phyloP scores from a whole-genome alignment of 2,797 vertebrate genomes.

The Taeniopygia guttata region DNA sequence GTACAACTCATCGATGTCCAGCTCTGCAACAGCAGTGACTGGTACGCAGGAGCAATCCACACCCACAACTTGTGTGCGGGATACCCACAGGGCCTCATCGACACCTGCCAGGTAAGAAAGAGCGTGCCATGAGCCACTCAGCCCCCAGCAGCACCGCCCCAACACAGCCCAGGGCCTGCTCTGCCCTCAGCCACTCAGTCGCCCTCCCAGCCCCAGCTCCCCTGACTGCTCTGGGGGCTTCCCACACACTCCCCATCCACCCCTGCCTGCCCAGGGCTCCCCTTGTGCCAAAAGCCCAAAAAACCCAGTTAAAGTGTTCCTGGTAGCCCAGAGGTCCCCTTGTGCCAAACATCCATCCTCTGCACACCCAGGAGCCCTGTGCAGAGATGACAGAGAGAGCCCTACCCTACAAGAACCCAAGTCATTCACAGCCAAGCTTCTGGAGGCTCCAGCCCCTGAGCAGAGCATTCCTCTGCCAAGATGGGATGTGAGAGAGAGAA shows the following conservation, averaged over 20 bases:
- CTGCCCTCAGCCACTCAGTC: background rate
- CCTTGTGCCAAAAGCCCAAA: background rate
- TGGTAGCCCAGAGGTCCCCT: background rate
- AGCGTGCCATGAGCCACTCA: accelerated
- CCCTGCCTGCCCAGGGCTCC: background rate
- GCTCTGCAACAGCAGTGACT: background rate
- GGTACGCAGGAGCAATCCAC: background rate
- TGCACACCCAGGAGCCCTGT: background rate
- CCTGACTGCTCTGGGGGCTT: too few relatives aligned
- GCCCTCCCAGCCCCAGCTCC: background rate
- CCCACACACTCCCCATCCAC: background rate
- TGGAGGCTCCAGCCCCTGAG: background rate
- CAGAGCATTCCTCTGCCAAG: background rate
- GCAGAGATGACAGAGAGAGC: background rate
- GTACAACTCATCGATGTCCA: background rate
- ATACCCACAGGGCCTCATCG: background rate
- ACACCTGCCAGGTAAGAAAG: background rate
- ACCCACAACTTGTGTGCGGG: background rate
- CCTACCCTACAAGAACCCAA: too few relatives aligned
- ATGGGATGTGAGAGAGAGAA: background rate
- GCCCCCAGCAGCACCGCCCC: background rate
- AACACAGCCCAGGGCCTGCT: background rate
- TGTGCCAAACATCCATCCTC: too few relatives aligned
- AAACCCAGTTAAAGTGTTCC: background rate
- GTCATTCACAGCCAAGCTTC: background rate